Base-by-base conservation (phyloP, 1,140 invertebrate species). In the Macrobrachium rosenbergii region DNA sequence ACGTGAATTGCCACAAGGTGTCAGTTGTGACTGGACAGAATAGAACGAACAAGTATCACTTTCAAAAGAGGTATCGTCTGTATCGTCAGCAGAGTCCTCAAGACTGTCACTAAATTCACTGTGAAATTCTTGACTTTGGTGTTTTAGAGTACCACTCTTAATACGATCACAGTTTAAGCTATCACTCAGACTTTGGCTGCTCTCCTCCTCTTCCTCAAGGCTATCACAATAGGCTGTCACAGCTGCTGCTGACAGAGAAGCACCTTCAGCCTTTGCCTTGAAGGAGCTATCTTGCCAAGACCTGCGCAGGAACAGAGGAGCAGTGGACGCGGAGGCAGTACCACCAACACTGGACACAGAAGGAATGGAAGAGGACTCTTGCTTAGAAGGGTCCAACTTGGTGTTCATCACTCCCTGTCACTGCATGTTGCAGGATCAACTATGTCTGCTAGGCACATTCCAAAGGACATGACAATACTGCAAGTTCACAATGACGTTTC, bases 11-110 rank as follows among this genome's bases (percentile, higher is more conserved):
- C 21, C 63, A 0, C 23, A 37, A 16, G 59, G 37, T 1, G 78
- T 81, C 11, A 59, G 67, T 37, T 75, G 64, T 12, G 84, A 87
- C 17, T 87, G 67, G 21, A 87, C 78, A 52, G 84, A 87, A 62
- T 87, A 87, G 45, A 87, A 87, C n/a, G 84, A 87, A 62, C 67
- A 77, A 2, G 77, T 81, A 67, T 87, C 84, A 87, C 84, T 87
- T 21, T 87, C 84, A 16, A 81, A 23, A 8, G 64, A 75, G 43
- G 52, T 73, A 11, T 21, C n/a, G 59, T 81, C 78, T 14, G 78
- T 81, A 37, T 76, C 84, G 52, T 60, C 60, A 62, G n/a, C 11
- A 17, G 73, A 77, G 23, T 84, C 82, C 28, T 64, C 60, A 59
- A 87, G 59, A 43, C 72, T 76, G 58, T 83, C 82, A 76, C 82